Evolutionary conservation across 2,888 invertebrate species (phyloP).

Genomic region (Melinaea menophilus): DNA sequence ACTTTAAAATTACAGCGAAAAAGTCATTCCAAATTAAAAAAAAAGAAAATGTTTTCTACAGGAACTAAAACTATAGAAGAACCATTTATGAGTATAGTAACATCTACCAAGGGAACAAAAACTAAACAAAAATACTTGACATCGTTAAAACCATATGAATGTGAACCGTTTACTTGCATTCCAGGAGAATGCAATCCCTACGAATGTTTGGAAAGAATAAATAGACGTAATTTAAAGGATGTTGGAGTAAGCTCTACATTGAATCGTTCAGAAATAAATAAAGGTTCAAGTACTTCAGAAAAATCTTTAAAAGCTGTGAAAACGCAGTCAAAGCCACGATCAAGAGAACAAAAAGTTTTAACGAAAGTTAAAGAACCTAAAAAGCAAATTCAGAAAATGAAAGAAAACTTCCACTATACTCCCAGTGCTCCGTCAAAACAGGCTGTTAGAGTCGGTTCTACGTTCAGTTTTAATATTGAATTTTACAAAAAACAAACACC

Average conservation of each 20-base stretch:
- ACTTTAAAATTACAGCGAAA: conserved; percentile 39
- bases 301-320: conserved; percentile 16
- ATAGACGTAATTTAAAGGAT: conserved; percentile 25
- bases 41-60: conserved; percentile 13
- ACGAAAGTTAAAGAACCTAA: conserved; percentile 7
- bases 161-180: conserved; percentile 37
- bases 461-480: conserved; percentile 34
- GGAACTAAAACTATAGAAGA: conserved; percentile 12
- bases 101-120: conserved; percentile 22
- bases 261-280: conserved; percentile 7
- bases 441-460: conserved; percentile 35
- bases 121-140: conserved; percentile 18
- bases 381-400: conserved; percentile 1
- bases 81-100: conserved; percentile 9
- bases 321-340: conserved; percentile 14
- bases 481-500: conserved; percentile 32
- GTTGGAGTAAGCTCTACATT: conserved; percentile 11
- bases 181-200: conserved; percentile 33
- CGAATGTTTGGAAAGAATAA: conserved; percentile 40
- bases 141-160: conserved; percentile 30
- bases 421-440: conserved; percentile 14
- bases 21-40: conserved; percentile 17
- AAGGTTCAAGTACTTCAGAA: conserved; percentile 18
- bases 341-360: conserved; percentile 12
- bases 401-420: conserved; percentile 4